Evolutionary conservation across 2,888 invertebrate species (phyloP), one percentile per base, ranked within the genome.

Genomic region (Agonopterix subpropinquella): DNA sequence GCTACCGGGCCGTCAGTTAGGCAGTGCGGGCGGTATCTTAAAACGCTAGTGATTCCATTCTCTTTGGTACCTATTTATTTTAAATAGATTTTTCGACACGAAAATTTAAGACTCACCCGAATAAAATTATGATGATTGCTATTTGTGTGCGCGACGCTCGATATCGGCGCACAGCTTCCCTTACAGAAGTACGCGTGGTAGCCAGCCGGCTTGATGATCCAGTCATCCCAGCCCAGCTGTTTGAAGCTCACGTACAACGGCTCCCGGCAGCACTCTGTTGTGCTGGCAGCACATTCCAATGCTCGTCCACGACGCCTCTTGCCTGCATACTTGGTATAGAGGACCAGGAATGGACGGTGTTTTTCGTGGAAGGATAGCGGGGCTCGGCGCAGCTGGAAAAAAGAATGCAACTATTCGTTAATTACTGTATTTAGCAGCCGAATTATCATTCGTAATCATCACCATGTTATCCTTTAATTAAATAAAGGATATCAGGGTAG

Each of bases 111-210:
- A 86, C 92, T 83, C 69, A 95, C 95, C 82, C 92, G 92, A 64
- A 96, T 90, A 59, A 96, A 89, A 63, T 93, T 91, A 73, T 92
- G 93, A 73, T 96, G 94, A 60, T 92, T 78, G 48, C 76, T 85
- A 45, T 73, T 77, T 0, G 82, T 72, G 82, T 90, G 54, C 0
- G 95, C 90, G 10, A 94, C 89, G 1, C 94, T 92, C 0, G 94
- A 92, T 36, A 93, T 92, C 0, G 93, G 91, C 0, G 92, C 89
- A 67, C 96, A 96, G 13, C 92, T 92, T 0, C 96, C 96, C 50
- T 93, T 92, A 70, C 96, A 96, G 82, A 95, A 96, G 76, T 95
- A 95, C 0, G 96, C 96, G 64, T 96, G 92, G 75, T 96, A 96
- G 1, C 95, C 95, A 10, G 90, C 89, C 0, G 96, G 96, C 57